Evolutionary conservation across 1,140 invertebrate genomes (phyloP), one percentile per base, ranked within the genome.

Genomic region (Temnothorax curvispinosus): DNA sequence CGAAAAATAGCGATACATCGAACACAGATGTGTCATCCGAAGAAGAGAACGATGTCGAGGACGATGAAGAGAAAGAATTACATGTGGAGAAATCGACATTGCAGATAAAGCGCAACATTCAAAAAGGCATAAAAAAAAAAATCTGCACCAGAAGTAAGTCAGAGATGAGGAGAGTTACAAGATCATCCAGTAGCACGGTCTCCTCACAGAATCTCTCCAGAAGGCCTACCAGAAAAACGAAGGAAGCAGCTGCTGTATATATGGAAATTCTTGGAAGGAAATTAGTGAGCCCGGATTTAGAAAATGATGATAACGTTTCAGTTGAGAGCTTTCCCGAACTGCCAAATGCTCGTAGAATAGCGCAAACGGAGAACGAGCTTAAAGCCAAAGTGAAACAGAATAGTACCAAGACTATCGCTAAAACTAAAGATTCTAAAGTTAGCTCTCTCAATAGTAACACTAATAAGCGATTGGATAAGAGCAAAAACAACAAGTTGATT

Each of bases 201-300:
- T 76, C 87, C 38, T 32, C 87, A n/a, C 87, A 91, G 58, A 90
- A 87, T 86, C 64, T 88, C n/a, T 89, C 91, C 0, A 92, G 94
- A 64, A 94, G 97, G 58, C 97, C 97, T 0, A 96, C 96, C 1
- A 95, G 97, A 56, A 98, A 97, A 93, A 97, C 97, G 6, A 98
- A 97, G 93, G 97, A 97, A 94, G 97, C 97, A 69, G 97, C 97
- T 18, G 96, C 97, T 27, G 96, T 97, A 38, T 98, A 97, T 86
- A 97, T 98, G 96, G 97, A 97, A 92, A 96, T 97, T 87, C 95
- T 98, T 38, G 97, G 97, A 9, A 96, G 97, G 89, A 97, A 97
- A 92, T 94, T 97, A 32, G 95, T 96, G 0, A 96, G 95, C 89
- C 95, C 96, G 0, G 96, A 96, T 86, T 94, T 96, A 8, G 96